Evolutionary conservation across 2,797 vertebrate species (phyloP), one percentile per base, ranked within the genome.

Genomic region (Pangasius krempfi): DNA sequence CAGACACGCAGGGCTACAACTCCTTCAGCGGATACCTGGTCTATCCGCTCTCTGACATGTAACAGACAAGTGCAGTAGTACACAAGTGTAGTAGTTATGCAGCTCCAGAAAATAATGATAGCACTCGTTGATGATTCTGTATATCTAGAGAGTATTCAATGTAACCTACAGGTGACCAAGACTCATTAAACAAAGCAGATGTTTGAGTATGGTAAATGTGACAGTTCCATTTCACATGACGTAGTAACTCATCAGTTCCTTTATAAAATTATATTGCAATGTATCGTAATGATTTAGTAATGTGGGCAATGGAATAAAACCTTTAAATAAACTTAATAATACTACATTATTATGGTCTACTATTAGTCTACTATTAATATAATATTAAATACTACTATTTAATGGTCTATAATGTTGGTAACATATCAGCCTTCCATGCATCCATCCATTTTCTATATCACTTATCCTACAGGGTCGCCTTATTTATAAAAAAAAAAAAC

Each of bases 1-100:
- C 85, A 20, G 91, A 92, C 80, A 64, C 50, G 0, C 44, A 78
- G 47, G 13, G 93, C 2, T n/a, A 78, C 54, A 97, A 96, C 70
- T 89, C 88, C n/a, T 96, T 97, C 64, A 94, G 94, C 22, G 96
- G 95, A 44, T 94, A 93, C 92, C 92, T 96, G 2, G 8, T 96
- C 25, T 96, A 96, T 91, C 92, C 95, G 0, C 0, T 87, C 30
- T 18, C 14, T 13, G 58, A 92, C 0, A 58, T 87, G 13, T 93
- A 52, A 64, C 18, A 54, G 12, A 22, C 76, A 78, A 62, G 6
- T 50, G 50, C 30, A 58, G 25, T 9, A 54, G 25, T 25, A 14
- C 4, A 33, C 54, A 73, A 70, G 7, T 82, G n/a, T 50, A 33
- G 18, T 30, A 87, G 16, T 5, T 37, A 7, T 40, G 76, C 22